phyloP scores from a whole-genome alignment of 2,113 vertebrate genomes.

The Rhea pennata region DNA sequence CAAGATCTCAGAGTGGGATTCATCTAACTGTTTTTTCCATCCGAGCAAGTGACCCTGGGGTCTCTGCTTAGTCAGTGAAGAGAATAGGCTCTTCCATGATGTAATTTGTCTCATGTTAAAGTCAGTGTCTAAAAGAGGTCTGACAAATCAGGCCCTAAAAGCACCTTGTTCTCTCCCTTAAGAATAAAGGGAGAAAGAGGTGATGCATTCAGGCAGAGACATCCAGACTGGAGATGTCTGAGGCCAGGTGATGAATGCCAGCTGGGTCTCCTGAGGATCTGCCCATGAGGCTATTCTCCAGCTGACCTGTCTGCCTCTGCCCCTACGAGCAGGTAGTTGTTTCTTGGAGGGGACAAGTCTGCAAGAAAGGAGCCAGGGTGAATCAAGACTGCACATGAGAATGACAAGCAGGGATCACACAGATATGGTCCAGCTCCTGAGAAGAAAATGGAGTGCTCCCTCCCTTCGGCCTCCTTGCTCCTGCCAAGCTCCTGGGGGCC shows the following conservation, averaged over 20 bases:
- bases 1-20: background rate
- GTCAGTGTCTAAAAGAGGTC: background rate
- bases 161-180: background rate
- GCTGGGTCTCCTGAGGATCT: background rate
- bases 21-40: background rate
- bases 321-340: background rate
- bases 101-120: background rate
- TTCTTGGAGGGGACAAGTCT: background rate
- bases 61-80: slow-evolving; percentile 22
- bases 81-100: background rate
- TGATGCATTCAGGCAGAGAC: background rate
- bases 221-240: background rate
- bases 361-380: background rate
- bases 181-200: background rate
- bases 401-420: background rate
- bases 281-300: background rate
- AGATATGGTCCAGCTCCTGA: background rate
- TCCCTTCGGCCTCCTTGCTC: background rate
- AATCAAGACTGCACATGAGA: background rate
- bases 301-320: background rate
- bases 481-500: fast-evolving
- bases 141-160: background rate
- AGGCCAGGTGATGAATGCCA: fast-evolving
- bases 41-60: background rate
- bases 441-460: background rate